These are phyloP conservation scores for Apus apus DNA, from an alignment of 2,113 vertebrate species.

Conservation along the genomic window DNA sequence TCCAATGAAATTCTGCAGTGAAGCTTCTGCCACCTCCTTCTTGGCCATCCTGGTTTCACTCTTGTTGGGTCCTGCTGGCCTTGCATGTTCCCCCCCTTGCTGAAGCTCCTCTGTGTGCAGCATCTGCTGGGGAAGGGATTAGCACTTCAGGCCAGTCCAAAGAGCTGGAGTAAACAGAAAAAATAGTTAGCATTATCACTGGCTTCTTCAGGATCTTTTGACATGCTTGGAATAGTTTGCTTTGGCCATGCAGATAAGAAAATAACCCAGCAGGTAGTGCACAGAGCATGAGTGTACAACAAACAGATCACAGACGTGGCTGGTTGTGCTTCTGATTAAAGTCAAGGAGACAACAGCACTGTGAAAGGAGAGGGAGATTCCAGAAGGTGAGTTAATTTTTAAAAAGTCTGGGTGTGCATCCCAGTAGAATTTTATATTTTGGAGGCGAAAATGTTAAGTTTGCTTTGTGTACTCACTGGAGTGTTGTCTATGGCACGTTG, in stretches of 20 bases:
- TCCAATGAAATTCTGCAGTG: not conserved
- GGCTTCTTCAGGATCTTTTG: constrained; percentile 11
- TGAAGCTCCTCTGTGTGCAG: not conserved
- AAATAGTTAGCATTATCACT: not conserved
- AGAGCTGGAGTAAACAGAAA: not conserved
- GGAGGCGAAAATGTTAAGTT: not conserved
- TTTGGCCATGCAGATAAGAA: constrained; percentile 21
- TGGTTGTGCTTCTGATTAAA: not conserved
- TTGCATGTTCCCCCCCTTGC: not conserved
- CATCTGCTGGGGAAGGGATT: not conserved
- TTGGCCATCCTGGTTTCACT: not conserved
- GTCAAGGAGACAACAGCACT: not conserved
- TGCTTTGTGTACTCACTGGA: not conserved
- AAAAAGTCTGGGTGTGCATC: rapidly evolving
- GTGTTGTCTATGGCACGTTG: not conserved
- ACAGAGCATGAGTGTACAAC: not conserved
- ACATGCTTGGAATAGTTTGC: constrained; percentile 26
- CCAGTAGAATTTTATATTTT: not conserved
- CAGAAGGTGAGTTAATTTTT: not conserved
- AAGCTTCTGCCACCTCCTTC: not conserved
- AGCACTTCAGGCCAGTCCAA: not conserved
- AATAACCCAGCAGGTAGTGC: not conserved
- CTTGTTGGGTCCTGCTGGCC: not conserved
- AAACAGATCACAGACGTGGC: not conserved
- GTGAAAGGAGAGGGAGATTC: not conserved